Evolutionary conservation across 2,888 invertebrate species (phyloP), one percentile per base, ranked within the genome.

Genomic region (Sclerodermus sp.): DNA sequence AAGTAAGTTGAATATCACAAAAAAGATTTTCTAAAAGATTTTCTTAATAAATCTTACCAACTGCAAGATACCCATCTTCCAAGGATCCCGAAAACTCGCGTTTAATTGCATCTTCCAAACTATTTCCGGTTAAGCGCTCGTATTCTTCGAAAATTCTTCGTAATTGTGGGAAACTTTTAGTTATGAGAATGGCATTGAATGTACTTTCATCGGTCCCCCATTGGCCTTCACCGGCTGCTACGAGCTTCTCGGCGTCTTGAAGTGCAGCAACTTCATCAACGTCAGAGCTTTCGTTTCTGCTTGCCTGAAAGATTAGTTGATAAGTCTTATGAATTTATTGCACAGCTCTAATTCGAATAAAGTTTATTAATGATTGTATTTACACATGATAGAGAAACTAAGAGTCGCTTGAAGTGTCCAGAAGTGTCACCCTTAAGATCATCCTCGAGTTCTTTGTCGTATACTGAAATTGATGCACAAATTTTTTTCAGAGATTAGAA

Each of bases 351-450:
- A n/a, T n/a, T n/a, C n/a, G 18, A 4, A 18, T 14, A 39, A 6
- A 14, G 16, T 39, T 17, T 39, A 12, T 10, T 4, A 10, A 16
- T n/a, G 39, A 39, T 5, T n/a, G 4, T 6, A 13, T 71, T 67
- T 57, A 74, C 74, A 71, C 87, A 87, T 65, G 87, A 88, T 3
- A 93, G 77, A 12, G 95, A 91, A 18, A 93, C 89, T 76, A 96
- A 84, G 15, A 97, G 82, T 49, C 94, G 84, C 78, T 90, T 90
- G 80, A 96, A 96, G 71, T 90, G 88, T 5, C 96, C 96, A 45
- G 91, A 91, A 1, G 94, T 95, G 76, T 96, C 96, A 45, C 90
- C 88, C 62, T 85, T 85, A 18, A 96, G 80, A 71, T 93, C 93
- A 32, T 87, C 84, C 72, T 94, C 94, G 64, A 96, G 80, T 31